phyloP scores from a whole-genome alignment of 2,113 vertebrate genomes.

The Takifugu bimaculatus region DNA sequence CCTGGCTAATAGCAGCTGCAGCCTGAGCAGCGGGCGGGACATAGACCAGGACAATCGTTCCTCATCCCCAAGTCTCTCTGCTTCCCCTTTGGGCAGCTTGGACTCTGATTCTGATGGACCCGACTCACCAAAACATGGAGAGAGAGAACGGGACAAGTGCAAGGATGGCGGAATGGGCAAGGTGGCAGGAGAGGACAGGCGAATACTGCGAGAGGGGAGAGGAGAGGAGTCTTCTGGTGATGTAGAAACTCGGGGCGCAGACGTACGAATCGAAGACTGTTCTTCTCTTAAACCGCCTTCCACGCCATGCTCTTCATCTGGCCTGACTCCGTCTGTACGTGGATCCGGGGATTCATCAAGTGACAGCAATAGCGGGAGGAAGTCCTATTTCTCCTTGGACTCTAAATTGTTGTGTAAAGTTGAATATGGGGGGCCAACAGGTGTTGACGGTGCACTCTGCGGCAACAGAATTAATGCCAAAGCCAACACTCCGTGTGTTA shows the following conservation, averaged over 20 bases:
- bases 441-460: conserved; percentile 52
- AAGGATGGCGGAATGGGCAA: conserved; percentile 67
- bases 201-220: conserved; percentile 56
- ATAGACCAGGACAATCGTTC: conserved; percentile 99
- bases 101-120: conserved; percentile 93
- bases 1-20: conserved; percentile 92
- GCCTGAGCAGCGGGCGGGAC: conserved; percentile 91
- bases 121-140: conserved; percentile 76
- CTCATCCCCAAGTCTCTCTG: conserved; percentile 89
- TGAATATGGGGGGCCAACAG: conserved; percentile 59
- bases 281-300: conserved; percentile 77
- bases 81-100: conserved; percentile 90
- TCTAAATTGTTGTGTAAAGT: conserved; percentile 76
- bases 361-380: conserved; percentile 70
- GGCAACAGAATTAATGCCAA: conserved; percentile 71
- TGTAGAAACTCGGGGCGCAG: conserved; percentile 69
- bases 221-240: conserved; percentile 64
- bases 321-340: conserved; percentile 65
- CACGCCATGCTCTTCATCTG: conserved; percentile 65
- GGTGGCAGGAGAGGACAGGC: conserved; percentile 65
- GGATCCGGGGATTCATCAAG: conserved; percentile 62
- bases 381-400: conserved; percentile 75
- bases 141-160: conserved; percentile 63
- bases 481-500: conserved; percentile 66
- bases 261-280: conserved; percentile 69